These are phyloP conservation scores for Pituophis catenifer DNA, from an alignment of 2,113 vertebrate genomes.

Conservation along the genomic window DNA sequence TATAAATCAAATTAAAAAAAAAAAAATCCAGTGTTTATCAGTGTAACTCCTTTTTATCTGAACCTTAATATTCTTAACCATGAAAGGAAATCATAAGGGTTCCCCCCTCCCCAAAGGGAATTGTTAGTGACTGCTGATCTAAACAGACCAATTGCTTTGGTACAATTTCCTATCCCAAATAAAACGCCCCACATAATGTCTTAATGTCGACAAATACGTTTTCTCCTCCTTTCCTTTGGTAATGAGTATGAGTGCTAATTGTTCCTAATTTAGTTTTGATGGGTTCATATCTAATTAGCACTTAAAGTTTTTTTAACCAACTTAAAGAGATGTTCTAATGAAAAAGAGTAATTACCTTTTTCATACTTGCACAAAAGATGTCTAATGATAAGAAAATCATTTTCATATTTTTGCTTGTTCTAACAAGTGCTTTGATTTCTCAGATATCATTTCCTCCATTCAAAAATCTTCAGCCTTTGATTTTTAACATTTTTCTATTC, in stretches of 20 bases:
- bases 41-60: not conserved
- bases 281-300: slow-evolving; percentile 57
- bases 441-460: slow-evolving; percentile 39
- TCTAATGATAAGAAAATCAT: slow-evolving; percentile 18
- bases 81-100: not conserved
- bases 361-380: slow-evolving; percentile 41
- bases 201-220: slow-evolving; percentile 11
- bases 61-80: not conserved
- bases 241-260: slow-evolving; percentile 46
- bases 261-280: slow-evolving; percentile 56
- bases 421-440: slow-evolving; percentile 40
- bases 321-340: slow-evolving; percentile 34
- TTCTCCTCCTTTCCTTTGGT: slow-evolving; percentile 38
- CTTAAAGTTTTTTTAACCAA: slow-evolving; percentile 28
- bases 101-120: rapidly evolving
- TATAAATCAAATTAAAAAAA: too few species aligned
- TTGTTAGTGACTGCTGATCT: not conserved
- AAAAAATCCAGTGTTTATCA: not conserved
- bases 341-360: slow-evolving; percentile 45
- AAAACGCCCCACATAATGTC: slow-evolving; percentile 12
- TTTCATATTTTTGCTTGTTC: slow-evolving; percentile 52
- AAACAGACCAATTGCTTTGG: not conserved
- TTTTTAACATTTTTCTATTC: slow-evolving; percentile 50
- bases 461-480: slow-evolving; percentile 43
- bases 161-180: not conserved